Percentiles rank a stretch among this genome's conserved stretches.
These are phyloP conservation scores for Haliaeetus leucogaster DNA, from an alignment of 2,113 vertebrate genomes.

Conservation along the genomic window DNA sequence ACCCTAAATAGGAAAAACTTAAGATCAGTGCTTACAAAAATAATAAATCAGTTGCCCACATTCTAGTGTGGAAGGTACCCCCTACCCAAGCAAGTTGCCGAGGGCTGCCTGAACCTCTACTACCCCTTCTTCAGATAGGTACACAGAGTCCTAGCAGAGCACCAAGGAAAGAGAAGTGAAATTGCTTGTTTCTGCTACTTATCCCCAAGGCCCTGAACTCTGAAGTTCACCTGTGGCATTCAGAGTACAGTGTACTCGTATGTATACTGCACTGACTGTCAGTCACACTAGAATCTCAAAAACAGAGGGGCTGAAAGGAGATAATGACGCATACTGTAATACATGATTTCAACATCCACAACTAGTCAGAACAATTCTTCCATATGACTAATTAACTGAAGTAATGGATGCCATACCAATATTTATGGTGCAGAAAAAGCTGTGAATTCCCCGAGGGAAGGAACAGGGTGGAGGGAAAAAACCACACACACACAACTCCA, in stretches of 20 bases:
- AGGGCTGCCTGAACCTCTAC: background rate
- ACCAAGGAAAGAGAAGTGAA: background rate
- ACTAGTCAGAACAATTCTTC: slow-evolving; percentile 62
- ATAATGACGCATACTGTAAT: background rate
- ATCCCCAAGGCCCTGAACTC: background rate
- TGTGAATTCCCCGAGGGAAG: slow-evolving; percentile 44
- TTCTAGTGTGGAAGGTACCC: background rate
- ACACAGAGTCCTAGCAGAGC: background rate
- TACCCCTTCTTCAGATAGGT: background rate
- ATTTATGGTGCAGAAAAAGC: slow-evolving; percentile 38
- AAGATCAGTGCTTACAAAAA: background rate
- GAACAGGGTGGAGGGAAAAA: slow-evolving; percentile 41
- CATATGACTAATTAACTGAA: slow-evolving; percentile 63
- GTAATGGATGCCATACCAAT: slow-evolving; percentile 32
- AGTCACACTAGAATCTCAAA: background rate
- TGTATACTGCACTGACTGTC: background rate
- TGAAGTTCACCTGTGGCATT: background rate
- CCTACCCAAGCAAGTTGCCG: background rate
- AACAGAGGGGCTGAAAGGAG: background rate
- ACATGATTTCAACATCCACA: slow-evolving; percentile 24
- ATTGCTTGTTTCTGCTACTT: background rate
- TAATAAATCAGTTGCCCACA: background rate
- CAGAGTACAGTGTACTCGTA: accelerated
- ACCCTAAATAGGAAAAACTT: background rate
- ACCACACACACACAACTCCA: slow-evolving; percentile 8